Evolutionary conservation across 2,797 vertebrate genomes (phyloP).

Genomic region (Ptychobarbus kaznakovi): DNA sequence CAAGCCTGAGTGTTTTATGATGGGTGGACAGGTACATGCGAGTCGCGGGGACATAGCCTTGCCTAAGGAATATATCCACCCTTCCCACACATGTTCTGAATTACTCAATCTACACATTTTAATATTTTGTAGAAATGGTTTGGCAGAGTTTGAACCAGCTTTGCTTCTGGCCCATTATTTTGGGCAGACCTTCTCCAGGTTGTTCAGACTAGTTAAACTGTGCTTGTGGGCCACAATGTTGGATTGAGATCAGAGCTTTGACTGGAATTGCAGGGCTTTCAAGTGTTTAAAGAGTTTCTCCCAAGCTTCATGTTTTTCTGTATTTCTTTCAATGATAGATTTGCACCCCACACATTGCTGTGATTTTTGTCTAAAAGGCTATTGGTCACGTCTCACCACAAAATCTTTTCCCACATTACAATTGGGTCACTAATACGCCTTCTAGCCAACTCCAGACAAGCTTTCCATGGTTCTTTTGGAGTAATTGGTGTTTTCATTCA

Average conservation of each 20-base stretch:
- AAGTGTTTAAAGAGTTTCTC: conserved; percentile 4
- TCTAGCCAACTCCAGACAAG: conserved; percentile 15
- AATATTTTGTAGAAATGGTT: not conserved
- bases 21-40: not conserved
- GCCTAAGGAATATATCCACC: not conserved
- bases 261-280: conserved; percentile 1
- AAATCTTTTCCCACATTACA: not conserved
- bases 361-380: conserved; percentile 6
- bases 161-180: conserved; percentile 7
- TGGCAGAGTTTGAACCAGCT: conserved; percentile 3
- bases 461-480: conserved; percentile 12
- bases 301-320: not conserved
- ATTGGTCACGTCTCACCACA: not conserved
- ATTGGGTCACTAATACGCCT: not conserved
- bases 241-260: conserved; percentile 26
- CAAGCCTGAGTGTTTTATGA: not conserved
- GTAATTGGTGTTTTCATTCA: not conserved
- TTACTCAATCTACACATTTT: not conserved
- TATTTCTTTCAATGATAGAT: not conserved
- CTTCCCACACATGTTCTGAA: not conserved
- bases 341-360: not conserved
- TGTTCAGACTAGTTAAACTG: conserved; percentile 10
- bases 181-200: not conserved
- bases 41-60: not conserved
- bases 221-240: conserved; percentile 12